phyloP scores from a whole-genome alignment of 2,888 invertebrate species.

The Trypoxylon attenuatum region DNA sequence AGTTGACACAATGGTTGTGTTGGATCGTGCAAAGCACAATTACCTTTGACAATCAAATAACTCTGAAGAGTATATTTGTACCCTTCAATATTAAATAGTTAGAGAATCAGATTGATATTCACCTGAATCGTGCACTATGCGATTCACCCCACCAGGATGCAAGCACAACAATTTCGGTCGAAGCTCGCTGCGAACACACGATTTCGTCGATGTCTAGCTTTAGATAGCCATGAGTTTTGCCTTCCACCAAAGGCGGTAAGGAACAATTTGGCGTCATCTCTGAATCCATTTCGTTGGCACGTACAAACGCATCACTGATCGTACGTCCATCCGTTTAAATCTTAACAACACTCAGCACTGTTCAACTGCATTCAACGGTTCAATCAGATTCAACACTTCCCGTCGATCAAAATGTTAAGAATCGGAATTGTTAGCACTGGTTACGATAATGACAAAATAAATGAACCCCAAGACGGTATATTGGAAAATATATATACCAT shows the following conservation, averaged over 20 bases:
- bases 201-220: slow-evolving; percentile 68
- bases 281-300: slow-evolving; percentile 59
- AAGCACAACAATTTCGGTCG: slow-evolving; percentile 64
- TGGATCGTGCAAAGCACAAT: too few relatives aligned
- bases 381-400: too few relatives aligned
- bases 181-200: slow-evolving; percentile 64
- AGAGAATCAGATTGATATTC: slow-evolving; percentile 19
- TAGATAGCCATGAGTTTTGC: slow-evolving; percentile 69
- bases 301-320: slow-evolving; percentile 32
- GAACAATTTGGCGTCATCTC: slow-evolving; percentile 58
- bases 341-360: too few relatives aligned
- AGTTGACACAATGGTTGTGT: too few relatives aligned
- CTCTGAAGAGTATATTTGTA: neutral
- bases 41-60: too few relatives aligned
- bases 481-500: too few relatives aligned
- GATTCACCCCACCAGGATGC: slow-evolving; percentile 73
- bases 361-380: too few relatives aligned
- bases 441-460: too few relatives aligned
- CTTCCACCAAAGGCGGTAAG: slow-evolving; percentile 71
- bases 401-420: too few relatives aligned
- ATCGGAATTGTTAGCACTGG: too few relatives aligned
- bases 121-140: slow-evolving; percentile 68
- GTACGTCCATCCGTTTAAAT: slow-evolving; percentile 14
- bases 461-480: too few relatives aligned
- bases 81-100: neutral